Evolutionary conservation across 2,888 invertebrate species (phyloP), one percentile per base, ranked within the genome.

Genomic region (Agrotis puta): DNA sequence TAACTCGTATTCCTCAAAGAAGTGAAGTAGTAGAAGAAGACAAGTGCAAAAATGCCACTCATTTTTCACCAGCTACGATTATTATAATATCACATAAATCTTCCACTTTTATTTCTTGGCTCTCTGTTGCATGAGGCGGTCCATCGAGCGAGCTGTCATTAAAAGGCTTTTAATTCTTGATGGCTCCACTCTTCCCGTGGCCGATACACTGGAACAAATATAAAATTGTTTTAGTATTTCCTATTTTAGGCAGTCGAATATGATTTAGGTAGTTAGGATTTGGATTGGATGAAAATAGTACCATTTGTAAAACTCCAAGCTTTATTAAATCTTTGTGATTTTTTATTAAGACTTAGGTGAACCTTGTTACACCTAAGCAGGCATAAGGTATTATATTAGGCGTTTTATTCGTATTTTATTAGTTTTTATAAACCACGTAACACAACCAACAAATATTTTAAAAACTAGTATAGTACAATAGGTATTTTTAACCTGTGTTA

Each of bases 91-190:
- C 9, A 2, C 9, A 1, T 20, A 67, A 39, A 53, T 62, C 39
- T 48, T 4, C 39, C 14, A n/a, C 5, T 33, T 16, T n/a, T 20
- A 2, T 33, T 27, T 4, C 54, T 43, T 88, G 84, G 27, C 57
- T 86, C 70, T 67, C n/a, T 90, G 7, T 73, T 62, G 89, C 77
- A 89, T 88, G 74, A 54, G 3, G 81, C 77, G 64, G 90, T 89
- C 89, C 88, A 88, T 86, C 80, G 88, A 84, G 91, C 90, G 88
- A 88, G 89, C 89, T 90, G 92, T 95, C 94, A 95, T 95, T 96
- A 95, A 94, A 94, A 94, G 93, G 92, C 94, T 95, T 96, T 96
- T 95, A 95, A 95, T 95, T 95, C 94, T 95, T 95, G 92, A 95
- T 95, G 93, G 91, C 89, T 89, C 88, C 89, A 88, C 89, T 88